These are phyloP conservation scores for Brachypalpus laphriformis DNA, from an alignment of 2,888 invertebrate species.

Conservation along the genomic window DNA sequence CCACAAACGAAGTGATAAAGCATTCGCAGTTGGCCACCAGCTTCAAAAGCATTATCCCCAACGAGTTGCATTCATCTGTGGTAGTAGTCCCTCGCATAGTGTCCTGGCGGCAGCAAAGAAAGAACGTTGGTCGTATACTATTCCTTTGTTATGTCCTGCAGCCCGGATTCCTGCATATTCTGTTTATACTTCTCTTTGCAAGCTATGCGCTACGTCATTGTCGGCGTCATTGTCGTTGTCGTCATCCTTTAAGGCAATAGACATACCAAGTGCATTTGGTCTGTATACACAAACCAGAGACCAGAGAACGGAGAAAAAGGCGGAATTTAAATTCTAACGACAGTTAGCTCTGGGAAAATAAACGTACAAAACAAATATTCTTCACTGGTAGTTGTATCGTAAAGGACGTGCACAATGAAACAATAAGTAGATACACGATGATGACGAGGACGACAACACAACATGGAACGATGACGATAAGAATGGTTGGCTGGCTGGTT, in stretches of 20 bases:
- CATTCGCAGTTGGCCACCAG: constrained; percentile 23
- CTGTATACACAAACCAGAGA: background rate
- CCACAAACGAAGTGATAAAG: background rate
- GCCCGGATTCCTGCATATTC: constrained; percentile 33
- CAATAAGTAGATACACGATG: constrained; percentile 18
- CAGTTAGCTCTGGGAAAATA: constrained; percentile 36
- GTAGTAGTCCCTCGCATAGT: background rate
- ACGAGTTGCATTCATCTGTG: constrained; percentile 45
- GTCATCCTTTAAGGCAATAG: constrained; percentile 34
- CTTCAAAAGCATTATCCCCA: constrained; percentile 43
- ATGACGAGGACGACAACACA: background rate
- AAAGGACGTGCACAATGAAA: constrained; percentile 35
- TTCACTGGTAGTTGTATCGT: background rate
- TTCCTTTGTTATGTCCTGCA: constrained; percentile 33
- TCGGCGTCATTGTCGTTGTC: background rate
- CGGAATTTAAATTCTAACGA: constrained; percentile 56
- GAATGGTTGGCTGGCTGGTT: background rate
- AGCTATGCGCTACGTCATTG: background rate
- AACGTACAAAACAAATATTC: constrained; percentile 50
- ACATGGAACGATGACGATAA: background rate
- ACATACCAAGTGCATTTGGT: constrained; percentile 38
- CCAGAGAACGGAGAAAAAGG: constrained; percentile 6
- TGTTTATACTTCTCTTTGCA: background rate
- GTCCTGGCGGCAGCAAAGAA: background rate
- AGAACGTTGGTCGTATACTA: constrained; percentile 17